phyloP scores from a whole-genome alignment of 2,888 invertebrate genomes.

The Halocaridina rubra region DNA sequence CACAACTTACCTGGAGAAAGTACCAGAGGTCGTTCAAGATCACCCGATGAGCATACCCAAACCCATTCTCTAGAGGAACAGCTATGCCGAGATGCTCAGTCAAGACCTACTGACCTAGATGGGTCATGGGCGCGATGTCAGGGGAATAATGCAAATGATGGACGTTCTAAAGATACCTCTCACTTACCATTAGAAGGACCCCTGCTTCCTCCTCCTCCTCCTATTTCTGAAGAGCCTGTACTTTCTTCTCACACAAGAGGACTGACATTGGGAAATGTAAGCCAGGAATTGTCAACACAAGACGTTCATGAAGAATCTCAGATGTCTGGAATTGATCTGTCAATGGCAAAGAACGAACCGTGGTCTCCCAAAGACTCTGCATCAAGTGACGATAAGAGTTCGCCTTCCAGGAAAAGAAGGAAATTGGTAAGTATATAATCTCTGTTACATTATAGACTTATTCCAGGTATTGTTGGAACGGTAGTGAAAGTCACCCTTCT shows the following conservation, averaged over 20 bases:
- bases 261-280: no score
- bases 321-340: constrained; percentile 58
- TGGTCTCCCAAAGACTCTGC: constrained; percentile 32
- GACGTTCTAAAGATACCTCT: neutral
- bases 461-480: no score
- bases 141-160: neutral
- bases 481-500: no score
- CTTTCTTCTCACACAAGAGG: neutral
- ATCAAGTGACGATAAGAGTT: neutral
- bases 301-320: constrained; percentile 34
- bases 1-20: neutral
- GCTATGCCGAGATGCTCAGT: neutral
- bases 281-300: neutral
- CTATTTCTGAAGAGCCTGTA: neutral
- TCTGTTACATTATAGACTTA: no score
- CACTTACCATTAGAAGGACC: neutral
- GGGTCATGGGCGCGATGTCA: neutral
- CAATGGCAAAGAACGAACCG: constrained; percentile 48
- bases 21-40: neutral
- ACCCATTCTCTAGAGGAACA: neutral
- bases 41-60: constrained; percentile 6
- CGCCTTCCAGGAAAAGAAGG: constrained; percentile 19
- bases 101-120: neutral
- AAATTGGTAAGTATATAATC: constrained; percentile 29
- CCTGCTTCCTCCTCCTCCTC: neutral